Percentiles rank a stretch among this genome's conserved stretches.
Evolutionary conservation across 1,140 invertebrate species (phyloP).

Genomic region (Berghia stephanieae): DNA sequence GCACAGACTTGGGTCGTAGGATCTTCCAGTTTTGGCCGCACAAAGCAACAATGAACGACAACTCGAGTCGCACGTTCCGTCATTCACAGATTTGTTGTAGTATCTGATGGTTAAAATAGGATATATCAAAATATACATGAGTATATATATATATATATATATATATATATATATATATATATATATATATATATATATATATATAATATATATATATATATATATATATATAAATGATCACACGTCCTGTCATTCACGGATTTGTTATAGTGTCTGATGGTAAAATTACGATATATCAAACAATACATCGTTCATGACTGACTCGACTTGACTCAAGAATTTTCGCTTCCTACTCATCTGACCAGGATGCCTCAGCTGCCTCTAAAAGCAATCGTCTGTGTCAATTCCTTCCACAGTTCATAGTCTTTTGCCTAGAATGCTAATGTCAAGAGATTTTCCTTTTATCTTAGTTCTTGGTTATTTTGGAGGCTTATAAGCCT

Average conservation of each 20-base stretch:
- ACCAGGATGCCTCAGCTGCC: background rate
- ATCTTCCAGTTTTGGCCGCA: background rate
- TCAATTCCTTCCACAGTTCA: no score
- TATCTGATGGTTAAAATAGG: background rate
- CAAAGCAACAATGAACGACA: conserved; percentile 2
- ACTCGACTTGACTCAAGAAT: no score
- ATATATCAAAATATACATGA: background rate
- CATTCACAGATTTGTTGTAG: conserved; percentile 1
- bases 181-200: background rate
- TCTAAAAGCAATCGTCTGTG: no score
- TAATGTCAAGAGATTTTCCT: no score
- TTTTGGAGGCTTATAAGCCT: no score
- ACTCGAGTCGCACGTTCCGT: background rate
- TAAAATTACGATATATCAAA: no score
- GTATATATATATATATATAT: background rate
- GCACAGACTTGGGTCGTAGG: no score
- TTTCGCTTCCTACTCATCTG: background rate
- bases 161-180: background rate
- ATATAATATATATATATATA: background rate
- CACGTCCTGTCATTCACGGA: background rate
- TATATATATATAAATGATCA: background rate
- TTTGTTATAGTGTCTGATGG: no score
- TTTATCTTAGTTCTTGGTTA: no score
- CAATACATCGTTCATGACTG: no score
- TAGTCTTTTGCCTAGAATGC: no score